Evolutionary conservation across 2,888 invertebrate genomes (phyloP).

Genomic region (Monochamus alternatus): DNA sequence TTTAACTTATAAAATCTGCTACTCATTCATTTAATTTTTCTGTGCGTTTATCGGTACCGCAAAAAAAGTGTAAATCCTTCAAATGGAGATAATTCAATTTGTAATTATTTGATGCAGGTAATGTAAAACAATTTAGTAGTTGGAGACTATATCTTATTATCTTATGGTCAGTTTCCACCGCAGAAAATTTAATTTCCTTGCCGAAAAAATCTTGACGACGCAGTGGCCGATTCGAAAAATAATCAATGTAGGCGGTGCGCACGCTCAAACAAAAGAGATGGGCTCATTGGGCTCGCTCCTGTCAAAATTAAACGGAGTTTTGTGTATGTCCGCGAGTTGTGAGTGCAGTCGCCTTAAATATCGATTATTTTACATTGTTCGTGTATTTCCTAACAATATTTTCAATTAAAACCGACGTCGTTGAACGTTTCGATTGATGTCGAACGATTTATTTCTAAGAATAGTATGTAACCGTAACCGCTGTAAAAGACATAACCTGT

Average conservation of each 20-base stretch:
- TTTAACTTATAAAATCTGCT: no score
- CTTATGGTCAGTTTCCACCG: no score
- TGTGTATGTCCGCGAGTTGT: conserved; percentile 57
- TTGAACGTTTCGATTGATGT: neutral
- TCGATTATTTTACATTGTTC: conserved; percentile 58
- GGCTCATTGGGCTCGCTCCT: conserved; percentile 42
- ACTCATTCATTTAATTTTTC: no score
- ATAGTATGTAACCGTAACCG: conserved; percentile 46
- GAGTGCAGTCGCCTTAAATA: conserved; percentile 49
- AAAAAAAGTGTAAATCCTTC: no score
- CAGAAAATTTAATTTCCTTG: no score
- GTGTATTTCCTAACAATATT: conserved; percentile 46
- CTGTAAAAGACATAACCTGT: conserved; percentile 52
- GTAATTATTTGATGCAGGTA: no score
- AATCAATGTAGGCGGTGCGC: conserved; percentile 57
- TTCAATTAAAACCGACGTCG: conserved; percentile 20
- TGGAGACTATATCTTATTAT: no score
- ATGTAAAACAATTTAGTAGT: no score
- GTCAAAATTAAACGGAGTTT: conserved; percentile 60
- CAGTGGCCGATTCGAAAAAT: conserved; percentile 41
- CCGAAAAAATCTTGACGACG: neutral
- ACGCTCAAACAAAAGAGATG: conserved; percentile 47
- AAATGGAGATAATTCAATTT: no score
- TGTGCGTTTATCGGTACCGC: no score
- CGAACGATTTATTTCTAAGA: conserved; percentile 31